A percentile compares a stretch with the other conserved stretches of the same genome.
phyloP scores from a whole-genome alignment of 2,888 invertebrate genomes.

The Automeris io region DNA sequence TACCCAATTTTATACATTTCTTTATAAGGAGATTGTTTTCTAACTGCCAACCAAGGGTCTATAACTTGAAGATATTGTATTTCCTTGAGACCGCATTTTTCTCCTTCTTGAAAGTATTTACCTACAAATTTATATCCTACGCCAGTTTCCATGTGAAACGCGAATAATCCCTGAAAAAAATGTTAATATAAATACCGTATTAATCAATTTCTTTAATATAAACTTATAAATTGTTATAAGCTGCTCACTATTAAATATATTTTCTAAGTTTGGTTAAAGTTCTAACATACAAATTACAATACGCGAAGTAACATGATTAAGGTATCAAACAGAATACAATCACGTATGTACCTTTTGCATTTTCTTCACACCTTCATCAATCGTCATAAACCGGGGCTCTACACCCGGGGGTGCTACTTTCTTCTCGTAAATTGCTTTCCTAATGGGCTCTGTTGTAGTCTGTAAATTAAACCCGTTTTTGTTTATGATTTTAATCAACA shows the following conservation, averaged over 20 bases:
- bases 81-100: slow-evolving; percentile 83
- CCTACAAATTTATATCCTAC: slow-evolving; percentile 81
- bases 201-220: no score
- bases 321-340: no score
- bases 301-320: no score
- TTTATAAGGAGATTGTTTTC: slow-evolving; percentile 78
- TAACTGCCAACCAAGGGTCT: slow-evolving; percentile 80
- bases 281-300: no score
- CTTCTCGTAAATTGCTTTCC: slow-evolving; percentile 78
- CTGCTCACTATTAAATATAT: no score
- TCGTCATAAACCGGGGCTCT: slow-evolving; percentile 72
- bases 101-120: slow-evolving; percentile 80
- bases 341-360: slow-evolving; percentile 71
- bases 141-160: slow-evolving; percentile 81
- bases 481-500: no score
- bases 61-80: slow-evolving; percentile 80
- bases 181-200: background rate
- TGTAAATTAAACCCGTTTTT: slow-evolving; percentile 32
- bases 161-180: slow-evolving; percentile 74
- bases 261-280: no score
- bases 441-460: slow-evolving; percentile 80
- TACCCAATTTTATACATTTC: slow-evolving; percentile 81
- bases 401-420: slow-evolving; percentile 80
- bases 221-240: no score
- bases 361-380: slow-evolving; percentile 79